Base-by-base conservation (phyloP, 2,113 vertebrate species). In the Ceuthmochares aereus region DNA sequence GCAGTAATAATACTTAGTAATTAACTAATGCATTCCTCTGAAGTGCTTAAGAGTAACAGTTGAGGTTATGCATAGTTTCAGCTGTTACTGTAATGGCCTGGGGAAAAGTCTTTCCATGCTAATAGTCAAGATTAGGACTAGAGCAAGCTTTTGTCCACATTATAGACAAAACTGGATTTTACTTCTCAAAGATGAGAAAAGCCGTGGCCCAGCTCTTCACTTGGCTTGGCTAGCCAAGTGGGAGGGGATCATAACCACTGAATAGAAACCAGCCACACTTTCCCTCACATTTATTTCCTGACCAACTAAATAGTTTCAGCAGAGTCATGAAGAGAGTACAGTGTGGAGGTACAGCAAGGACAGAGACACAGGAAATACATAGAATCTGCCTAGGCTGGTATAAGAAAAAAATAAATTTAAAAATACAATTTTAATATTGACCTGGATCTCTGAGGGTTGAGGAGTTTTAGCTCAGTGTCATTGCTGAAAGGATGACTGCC, bases 11-110 rank as follows among this genome's bases (percentile, higher is more conserved):
- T 8, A 84, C 63, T 90, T 86, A 93, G 43, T 54, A n/a, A 96
- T 91, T 96, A 96, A 95, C 86, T 72, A 56, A 49, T 55, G 49
- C 54, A 89, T 92, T 91, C 91, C 81, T 92, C 74, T 75, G 73
- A 95, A 89, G 84, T 54, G 45, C 56, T 89, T 76, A 82, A 72
- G 76, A 91, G 47, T 63, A 90, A 81, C 56, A 69, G 34, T 3
- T 68, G 26, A 89, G 34, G 10, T 60, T 82, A 49, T 18, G 17
- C 29, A 30, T 3, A 59, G 37, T 52, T 94, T 91, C 51, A 78
- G 22, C 47, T 69, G 19, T 42, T 87, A 21, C 18, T 90, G 8
- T 29, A 52, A 18, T 4, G 16, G 9, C 21, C 54, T 34, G 12
- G 10, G 42, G 85, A 92, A 23, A 67, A 84, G 23, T 7, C 49